Percentiles rank a stretch among this genome's conserved stretches.
Conservation (phyloP, 2,113 vertebrate species). For the Tenebrosternarchus preto region DNA sequence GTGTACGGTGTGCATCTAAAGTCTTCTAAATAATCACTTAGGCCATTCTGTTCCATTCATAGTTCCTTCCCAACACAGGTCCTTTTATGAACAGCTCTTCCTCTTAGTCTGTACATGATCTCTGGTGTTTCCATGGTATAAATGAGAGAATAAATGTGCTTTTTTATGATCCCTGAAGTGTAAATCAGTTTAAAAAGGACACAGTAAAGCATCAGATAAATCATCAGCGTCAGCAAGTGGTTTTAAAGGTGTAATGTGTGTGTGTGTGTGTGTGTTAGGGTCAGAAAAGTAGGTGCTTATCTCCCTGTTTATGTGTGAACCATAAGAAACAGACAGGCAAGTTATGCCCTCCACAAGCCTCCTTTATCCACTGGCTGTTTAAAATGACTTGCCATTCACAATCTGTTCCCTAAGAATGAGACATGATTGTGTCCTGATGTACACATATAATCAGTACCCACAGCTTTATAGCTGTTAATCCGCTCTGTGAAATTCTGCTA, state of each 20-base stretch:
- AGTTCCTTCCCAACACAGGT: neutral
- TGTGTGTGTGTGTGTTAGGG: too few relatives aligned
- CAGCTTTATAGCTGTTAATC: too few relatives aligned
- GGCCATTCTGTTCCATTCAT: neutral
- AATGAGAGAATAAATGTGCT: neutral
- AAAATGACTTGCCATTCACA: neutral
- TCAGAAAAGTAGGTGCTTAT: too few relatives aligned
- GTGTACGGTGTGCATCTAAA: neutral
- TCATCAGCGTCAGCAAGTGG: neutral
- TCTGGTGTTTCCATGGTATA: neutral
- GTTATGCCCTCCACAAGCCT: too few relatives aligned
- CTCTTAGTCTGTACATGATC: neutral
- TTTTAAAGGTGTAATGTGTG: neutral
- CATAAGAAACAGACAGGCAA: too few relatives aligned
- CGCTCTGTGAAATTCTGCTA: too few relatives aligned
- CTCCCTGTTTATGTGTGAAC: neutral
- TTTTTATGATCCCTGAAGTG: slow-evolving; percentile 8
- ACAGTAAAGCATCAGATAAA: neutral
- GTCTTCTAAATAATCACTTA: neutral
- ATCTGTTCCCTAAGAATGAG: neutral
- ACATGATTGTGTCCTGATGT: neutral
- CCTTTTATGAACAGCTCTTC: neutral
- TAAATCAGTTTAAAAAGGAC: neutral
- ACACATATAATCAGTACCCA: neutral
- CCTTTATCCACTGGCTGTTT: too few relatives aligned